Conservation (phyloP, 2,888 invertebrate genomes). For the Orchesella flavescens region DNA sequence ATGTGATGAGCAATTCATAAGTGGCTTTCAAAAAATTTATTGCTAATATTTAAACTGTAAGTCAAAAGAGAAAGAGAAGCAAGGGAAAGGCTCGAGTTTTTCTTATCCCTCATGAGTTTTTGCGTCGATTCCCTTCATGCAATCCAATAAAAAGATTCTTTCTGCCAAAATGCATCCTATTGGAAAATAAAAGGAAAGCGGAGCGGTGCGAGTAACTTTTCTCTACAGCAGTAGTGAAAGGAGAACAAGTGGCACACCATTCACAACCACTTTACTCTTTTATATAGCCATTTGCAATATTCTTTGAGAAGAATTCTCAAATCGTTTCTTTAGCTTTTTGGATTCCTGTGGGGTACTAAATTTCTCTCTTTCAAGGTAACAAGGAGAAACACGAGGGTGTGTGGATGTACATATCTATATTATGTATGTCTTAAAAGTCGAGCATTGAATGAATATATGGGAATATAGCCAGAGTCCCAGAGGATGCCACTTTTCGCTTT, state of each 20-base stretch:
- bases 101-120: constrained; percentile 6
- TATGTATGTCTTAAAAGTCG: too few relatives aligned
- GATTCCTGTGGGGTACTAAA: constrained; percentile 27
- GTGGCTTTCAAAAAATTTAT: constrained; percentile 71
- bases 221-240: too few relatives aligned
- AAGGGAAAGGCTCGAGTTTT: constrained; percentile 29
- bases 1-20: constrained; percentile 72
- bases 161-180: constrained; percentile 52
- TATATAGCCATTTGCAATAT: constrained; percentile 31
- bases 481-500: too few relatives aligned
- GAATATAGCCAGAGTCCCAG: too few relatives aligned
- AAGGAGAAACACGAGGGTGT: not conserved
- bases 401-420: too few relatives aligned
- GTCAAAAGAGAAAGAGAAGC: constrained; percentile 62
- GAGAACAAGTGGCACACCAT: not conserved
- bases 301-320: not conserved
- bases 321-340: not conserved
- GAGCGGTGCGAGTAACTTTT: not conserved
- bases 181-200: constrained; percentile 47
- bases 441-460: too few relatives aligned
- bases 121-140: not conserved
- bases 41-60: constrained; percentile 72
- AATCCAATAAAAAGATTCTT: constrained; percentile 59
- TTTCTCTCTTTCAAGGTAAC: constrained; percentile 23
- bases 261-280: constrained; percentile 13